Percentiles rank a stretch among this genome's conserved stretches.
These are phyloP conservation scores for Cerastoderma edule DNA, from an alignment of 2,888 invertebrate genomes.

Conservation along the genomic window DNA sequence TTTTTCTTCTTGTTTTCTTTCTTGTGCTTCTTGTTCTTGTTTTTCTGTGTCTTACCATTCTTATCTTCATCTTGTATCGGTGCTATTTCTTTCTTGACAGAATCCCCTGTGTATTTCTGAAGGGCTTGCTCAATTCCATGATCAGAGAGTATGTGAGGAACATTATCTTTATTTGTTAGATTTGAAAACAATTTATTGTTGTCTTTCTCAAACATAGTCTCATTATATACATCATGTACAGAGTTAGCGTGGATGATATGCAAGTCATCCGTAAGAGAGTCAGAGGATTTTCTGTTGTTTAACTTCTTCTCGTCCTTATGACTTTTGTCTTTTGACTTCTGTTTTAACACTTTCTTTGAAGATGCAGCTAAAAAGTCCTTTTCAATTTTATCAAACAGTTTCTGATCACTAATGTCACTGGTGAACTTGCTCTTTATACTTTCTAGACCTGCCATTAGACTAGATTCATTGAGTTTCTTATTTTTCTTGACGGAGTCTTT, in stretches of 20 bases:
- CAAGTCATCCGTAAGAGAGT: slow-evolving; percentile 44
- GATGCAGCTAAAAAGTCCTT: slow-evolving; percentile 21
- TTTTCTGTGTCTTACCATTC: slow-evolving; percentile 46
- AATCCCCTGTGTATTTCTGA: slow-evolving; percentile 46
- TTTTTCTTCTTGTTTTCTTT: slow-evolving; percentile 60
- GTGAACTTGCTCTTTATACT: slow-evolving; percentile 21
- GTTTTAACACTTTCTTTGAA: slow-evolving; percentile 45
- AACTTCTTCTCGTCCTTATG: slow-evolving; percentile 51
- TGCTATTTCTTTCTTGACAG: slow-evolving; percentile 50
- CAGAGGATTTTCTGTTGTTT: slow-evolving; percentile 41
- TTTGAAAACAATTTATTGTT: slow-evolving; percentile 51
- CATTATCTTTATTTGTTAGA: slow-evolving; percentile 56
- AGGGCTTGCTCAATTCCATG: slow-evolving; percentile 46
- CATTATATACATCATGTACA: slow-evolving; percentile 52
- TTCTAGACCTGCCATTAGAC: slow-evolving; percentile 47
- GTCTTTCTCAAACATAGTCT: slow-evolving; percentile 45
- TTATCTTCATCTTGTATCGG: slow-evolving; percentile 47
- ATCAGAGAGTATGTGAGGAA: slow-evolving; percentile 48
- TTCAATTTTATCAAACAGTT: slow-evolving; percentile 25
- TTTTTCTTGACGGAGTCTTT: slow-evolving; percentile 31
- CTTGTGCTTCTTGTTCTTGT: slow-evolving; percentile 62
- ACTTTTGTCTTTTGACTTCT: slow-evolving; percentile 51
- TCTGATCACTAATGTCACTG: slow-evolving; percentile 14
- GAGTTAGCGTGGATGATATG: slow-evolving; percentile 35
- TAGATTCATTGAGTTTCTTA: slow-evolving; percentile 44